Evolutionary conservation across 2,797 vertebrate genomes (phyloP).

Genomic region (Megaceryle alcyon): DNA sequence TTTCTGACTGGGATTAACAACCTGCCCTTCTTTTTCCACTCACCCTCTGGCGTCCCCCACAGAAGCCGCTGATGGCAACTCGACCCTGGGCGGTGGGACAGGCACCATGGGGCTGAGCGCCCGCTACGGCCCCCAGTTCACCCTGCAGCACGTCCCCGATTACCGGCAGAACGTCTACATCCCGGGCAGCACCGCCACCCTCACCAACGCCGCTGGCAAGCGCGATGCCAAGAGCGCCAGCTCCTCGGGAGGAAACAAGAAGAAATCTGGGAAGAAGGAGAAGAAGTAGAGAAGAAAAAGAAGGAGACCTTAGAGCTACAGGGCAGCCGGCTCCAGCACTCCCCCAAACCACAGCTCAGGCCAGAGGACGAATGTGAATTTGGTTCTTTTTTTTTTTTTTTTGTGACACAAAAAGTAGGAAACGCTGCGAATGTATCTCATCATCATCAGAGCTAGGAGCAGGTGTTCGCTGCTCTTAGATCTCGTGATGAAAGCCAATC

Average conservation of each 20-base stretch:
- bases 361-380: slow-evolving; percentile 71
- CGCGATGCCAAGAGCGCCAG: slow-evolving; percentile 81
- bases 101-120: slow-evolving; percentile 97
- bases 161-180: slow-evolving; percentile 99
- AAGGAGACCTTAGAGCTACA: slow-evolving; percentile 69
- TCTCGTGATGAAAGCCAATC: slow-evolving; percentile 62
- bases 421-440: slow-evolving; percentile 68
- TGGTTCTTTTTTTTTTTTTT: neutral
- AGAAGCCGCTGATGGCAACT: slow-evolving; percentile 92
- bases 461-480: slow-evolving; percentile 53
- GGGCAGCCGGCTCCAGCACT: slow-evolving; percentile 74
- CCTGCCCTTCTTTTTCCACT: neutral
- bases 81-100: slow-evolving; percentile 86
- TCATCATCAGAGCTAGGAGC: slow-evolving; percentile 63
- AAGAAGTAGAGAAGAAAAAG: slow-evolving; percentile 86
- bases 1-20: neutral
- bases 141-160: slow-evolving; percentile 96
- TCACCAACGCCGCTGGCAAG: slow-evolving; percentile 89
- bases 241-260: slow-evolving; percentile 90
- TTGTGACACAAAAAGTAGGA: slow-evolving; percentile 39
- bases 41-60: neutral
- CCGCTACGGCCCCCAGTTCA: slow-evolving; percentile 96
- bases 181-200: slow-evolving; percentile 95
- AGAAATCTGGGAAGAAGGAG: slow-evolving; percentile 97
- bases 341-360: slow-evolving; percentile 75